Base-by-base conservation (phyloP, 1,140 invertebrate genomes). In the Bombus picipes region DNA sequence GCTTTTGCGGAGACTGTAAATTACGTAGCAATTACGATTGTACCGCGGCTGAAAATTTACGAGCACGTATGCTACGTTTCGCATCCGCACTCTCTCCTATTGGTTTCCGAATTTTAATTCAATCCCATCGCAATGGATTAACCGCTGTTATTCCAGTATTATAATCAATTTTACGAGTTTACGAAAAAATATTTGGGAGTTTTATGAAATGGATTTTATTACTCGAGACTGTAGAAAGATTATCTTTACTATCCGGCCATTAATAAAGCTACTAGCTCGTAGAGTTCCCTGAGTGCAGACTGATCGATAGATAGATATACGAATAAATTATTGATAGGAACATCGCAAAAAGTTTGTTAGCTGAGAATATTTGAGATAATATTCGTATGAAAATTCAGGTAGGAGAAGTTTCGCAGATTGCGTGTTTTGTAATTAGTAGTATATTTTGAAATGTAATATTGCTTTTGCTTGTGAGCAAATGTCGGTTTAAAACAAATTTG, bases 101-200 rank as follows among this genome's bases (percentile, higher is more conserved):
- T 71, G 84, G 53, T 88, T 80, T 28, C 41, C 41, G 72, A 88
- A 84, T 87, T 88, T 88, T 88, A 74, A 88, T 88, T 88, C 82
- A 53, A 88, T 84, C 65, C 34, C 37, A 43, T 59, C 76, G 43
- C 25, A 18, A 25, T 62, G 34, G 12, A 77, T 77, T 77, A 66
- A 76, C 59, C 39, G 18, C 59, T 59, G 41, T 15, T 47, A 4
- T 15, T 32, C 8, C 1, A 41, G 39, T 65, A 68, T 68, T 83
- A 83, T 47, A 34, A 62, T 53, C 72, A 41, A 75, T 37, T 75
- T 83, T 66, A 47, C 1, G 81, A 47, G 41, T 25, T n/a, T 47
- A 32, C 13, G 3, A 57, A 83, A 82, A n/a, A 75, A 47, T 83
- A 47, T 66, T 75, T 47, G 59, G 53, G 37, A 65, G 53, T 39